Conservation (phyloP, 1,140 invertebrate species). For the Onthophagus taurus region DNA sequence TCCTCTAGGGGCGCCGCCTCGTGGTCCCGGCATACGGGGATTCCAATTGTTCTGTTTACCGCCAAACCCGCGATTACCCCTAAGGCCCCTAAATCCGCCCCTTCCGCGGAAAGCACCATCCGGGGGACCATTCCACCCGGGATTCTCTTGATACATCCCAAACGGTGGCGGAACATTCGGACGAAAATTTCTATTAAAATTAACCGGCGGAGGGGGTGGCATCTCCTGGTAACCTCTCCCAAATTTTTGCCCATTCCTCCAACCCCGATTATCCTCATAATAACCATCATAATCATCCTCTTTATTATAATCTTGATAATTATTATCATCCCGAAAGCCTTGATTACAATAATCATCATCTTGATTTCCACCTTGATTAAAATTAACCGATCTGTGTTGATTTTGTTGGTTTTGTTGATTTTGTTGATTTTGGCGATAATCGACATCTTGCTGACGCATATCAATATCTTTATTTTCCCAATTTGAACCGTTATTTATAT, state of each 20-base stretch:
- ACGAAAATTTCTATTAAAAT: conserved; percentile 8
- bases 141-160: conserved; percentile 14
- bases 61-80: conserved; percentile 6
- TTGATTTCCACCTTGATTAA: conserved; percentile 13
- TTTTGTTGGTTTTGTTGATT: background rate
- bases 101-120: conserved; percentile 8
- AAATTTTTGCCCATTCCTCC: conserved; percentile 18
- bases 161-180: conserved; percentile 7
- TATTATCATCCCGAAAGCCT: conserved; percentile 23
- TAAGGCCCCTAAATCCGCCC: conserved; percentile 10
- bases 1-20: conserved; percentile 16
- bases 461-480: conserved; percentile 21
- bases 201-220: background rate
- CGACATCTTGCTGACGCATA: conserved; percentile 21
- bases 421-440: conserved; percentile 20
- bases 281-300: conserved; percentile 17
- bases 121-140: conserved; percentile 18
- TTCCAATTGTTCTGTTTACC: conserved; percentile 8
- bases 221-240: conserved; percentile 14
- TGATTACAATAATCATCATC: conserved; percentile 23
- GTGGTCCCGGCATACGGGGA: conserved; percentile 4
- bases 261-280: conserved; percentile 20
- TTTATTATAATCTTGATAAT: conserved; percentile 15
- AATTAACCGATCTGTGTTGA: conserved; percentile 18
- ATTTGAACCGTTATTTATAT: background rate